These are phyloP conservation scores for Pachypsylla venusta DNA, from an alignment of 1,140 invertebrate species.

Conservation along the genomic window DNA sequence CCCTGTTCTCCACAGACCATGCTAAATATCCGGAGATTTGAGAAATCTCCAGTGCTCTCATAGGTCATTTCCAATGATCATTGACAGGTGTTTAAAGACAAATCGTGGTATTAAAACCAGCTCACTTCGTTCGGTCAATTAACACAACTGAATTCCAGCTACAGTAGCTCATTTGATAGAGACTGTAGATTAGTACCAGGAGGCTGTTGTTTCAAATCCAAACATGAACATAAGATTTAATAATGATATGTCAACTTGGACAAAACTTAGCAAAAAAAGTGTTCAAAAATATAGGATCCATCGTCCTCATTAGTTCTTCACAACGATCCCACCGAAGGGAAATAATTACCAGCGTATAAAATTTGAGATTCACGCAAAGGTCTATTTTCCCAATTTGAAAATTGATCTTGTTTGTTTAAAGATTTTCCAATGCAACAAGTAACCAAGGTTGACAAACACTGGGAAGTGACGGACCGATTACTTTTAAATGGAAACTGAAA, in stretches of 20 bases:
- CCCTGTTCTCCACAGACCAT: no score
- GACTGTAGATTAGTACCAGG: no score
- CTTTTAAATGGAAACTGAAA: slow-evolving; percentile 36
- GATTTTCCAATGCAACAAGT: slow-evolving; percentile 51
- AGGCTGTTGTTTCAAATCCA: no score
- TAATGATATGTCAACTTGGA: slow-evolving; percentile 6
- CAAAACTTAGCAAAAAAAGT: neutral
- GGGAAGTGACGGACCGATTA: slow-evolving; percentile 26
- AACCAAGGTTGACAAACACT: slow-evolving; percentile 51
- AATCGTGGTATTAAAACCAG: no score
- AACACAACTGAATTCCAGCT: no score
- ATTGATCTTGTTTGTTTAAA: slow-evolving; percentile 65
- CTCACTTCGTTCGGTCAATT: no score
- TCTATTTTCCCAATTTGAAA: slow-evolving; percentile 73
- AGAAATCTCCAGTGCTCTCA: no score
- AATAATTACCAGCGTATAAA: slow-evolving; percentile 49
- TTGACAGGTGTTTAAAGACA: no score
- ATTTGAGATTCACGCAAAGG: slow-evolving; percentile 59
- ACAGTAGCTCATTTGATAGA: no score
- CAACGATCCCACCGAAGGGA: neutral
- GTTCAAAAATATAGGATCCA: neutral
- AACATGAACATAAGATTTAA: no score
- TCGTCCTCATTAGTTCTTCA: neutral
- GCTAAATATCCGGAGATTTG: no score
- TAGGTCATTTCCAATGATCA: no score